A percentile compares a stretch with the other conserved stretches of the same genome.
Conservation (phyloP, 2,888 invertebrate genomes). For the Hypomecis atomaria region DNA sequence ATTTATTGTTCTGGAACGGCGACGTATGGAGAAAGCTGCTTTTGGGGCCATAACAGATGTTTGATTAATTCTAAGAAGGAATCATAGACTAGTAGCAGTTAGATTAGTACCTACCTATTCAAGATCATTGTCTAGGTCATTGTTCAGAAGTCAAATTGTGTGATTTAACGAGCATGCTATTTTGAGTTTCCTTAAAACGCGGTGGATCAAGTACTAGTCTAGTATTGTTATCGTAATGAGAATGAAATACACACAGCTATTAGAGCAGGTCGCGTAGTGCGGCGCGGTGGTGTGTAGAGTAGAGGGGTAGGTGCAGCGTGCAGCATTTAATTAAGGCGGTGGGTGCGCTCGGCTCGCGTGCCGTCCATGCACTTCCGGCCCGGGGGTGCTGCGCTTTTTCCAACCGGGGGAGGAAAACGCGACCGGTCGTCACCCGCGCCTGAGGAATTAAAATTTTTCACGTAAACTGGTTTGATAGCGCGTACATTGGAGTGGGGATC, state of each 20-base stretch:
- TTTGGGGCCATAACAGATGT: not conserved
- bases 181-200: not conserved
- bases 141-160: no score
- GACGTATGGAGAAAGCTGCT: slow-evolving; percentile 44
- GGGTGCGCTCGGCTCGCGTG: slow-evolving; percentile 81
- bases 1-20: slow-evolving; percentile 39
- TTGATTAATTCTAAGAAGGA: not conserved
- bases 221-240: slow-evolving; percentile 43
- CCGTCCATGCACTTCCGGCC: slow-evolving; percentile 80
- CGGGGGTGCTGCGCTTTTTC: slow-evolving; percentile 80
- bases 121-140: no score
- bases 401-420: slow-evolving; percentile 77
- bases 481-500: slow-evolving; percentile 79
- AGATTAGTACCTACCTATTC: no score
- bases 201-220: slow-evolving; percentile 29
- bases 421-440: slow-evolving; percentile 79
- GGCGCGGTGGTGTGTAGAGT: slow-evolving; percentile 22
- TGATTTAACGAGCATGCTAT: not conserved
- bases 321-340: slow-evolving; percentile 81
- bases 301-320: slow-evolving; percentile 70
- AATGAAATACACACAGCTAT: slow-evolving; percentile 33
- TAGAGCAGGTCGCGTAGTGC: slow-evolving; percentile 23
- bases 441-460: slow-evolving; percentile 81
- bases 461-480: slow-evolving; percentile 84
- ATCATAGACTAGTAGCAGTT: not conserved